Percentiles rank a stretch among this genome's conserved stretches.
phyloP scores from a whole-genome alignment of 1,140 invertebrate genomes.

The Araneus ventricosus region DNA sequence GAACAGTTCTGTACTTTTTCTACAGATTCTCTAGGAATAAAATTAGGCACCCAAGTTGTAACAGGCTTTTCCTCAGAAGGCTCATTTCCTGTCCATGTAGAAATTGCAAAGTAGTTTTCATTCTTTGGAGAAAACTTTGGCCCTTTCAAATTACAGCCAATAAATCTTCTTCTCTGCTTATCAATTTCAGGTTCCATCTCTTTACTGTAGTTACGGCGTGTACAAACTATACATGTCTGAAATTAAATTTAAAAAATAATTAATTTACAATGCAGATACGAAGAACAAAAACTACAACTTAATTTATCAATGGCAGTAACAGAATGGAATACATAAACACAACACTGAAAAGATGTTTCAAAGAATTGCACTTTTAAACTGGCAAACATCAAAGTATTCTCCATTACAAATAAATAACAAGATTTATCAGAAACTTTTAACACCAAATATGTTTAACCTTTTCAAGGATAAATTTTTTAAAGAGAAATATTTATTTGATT shows the following conservation, averaged over 20 bases:
- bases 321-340: no score
- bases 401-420: no score
- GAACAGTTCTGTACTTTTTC: slow-evolving; percentile 93
- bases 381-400: no score
- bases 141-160: slow-evolving; percentile 40
- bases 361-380: no score
- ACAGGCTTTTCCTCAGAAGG: not conserved
- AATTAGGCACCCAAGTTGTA: slow-evolving; percentile 78
- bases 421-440: no score
- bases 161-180: slow-evolving; percentile 57
- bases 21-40: slow-evolving; percentile 84
- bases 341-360: no score
- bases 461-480: no score
- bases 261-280: no score
- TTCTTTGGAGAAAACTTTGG: slow-evolving; percentile 1
- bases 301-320: no score
- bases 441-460: no score
- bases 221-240: slow-evolving; percentile 88
- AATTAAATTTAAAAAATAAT: slow-evolving; percentile 55
- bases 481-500: no score
- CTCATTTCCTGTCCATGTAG: not conserved
- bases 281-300: no score
- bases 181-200: slow-evolving; percentile 77
- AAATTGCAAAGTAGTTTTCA: not conserved
- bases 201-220: slow-evolving; percentile 80